Base-by-base conservation (phyloP, 2,888 invertebrate genomes). In the Phrixothrix hirtus region DNA sequence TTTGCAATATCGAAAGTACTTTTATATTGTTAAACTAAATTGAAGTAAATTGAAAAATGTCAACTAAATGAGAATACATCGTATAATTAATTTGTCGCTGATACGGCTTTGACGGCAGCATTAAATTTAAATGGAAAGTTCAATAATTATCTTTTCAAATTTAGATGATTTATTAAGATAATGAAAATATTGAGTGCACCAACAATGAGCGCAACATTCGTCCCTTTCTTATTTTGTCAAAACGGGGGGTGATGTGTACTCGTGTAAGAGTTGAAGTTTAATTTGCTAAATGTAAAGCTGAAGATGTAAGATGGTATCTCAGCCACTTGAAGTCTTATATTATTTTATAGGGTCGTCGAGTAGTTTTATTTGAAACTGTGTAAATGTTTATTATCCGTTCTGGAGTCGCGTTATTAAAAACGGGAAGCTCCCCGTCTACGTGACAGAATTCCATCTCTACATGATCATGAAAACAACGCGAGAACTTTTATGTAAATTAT, bases 361-460 rank as follows among this genome's bases (percentile, higher is more conserved):
- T 63, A 60, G 63, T 63, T 61, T 62, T 66, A 66, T 66, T 64
- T 65, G 66, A 70, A 21, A 65, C 65, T 66, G 63, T 60, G 69
- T 66, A 69, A 69, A 71, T 71, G 70, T 71, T 71, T 71, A 71
- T 71, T 69, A 68, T 69, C 66, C 67, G 61, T 59, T 57, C 61
- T 58, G 52, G 62, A 63, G 68, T 61, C 62, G 60, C 65, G 65
- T 69, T 70, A 70, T 70, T 71, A 70, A 71, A 70, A 71, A 71
- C 68, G 66, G 65, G 64, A 64, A 66, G 60, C 59, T 51, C 50
- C 62, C 56, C 51, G 57, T 53, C 55, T 65, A 70, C 70, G 70
- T 70, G 70, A 70, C 70, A 68, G 69, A 70, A 70, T 70, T 63
- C 61, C 56, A 56, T 59, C 60, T 59, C 60, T 56, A 50, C 55